A percentile compares a stretch with the other conserved stretches of the same genome.
phyloP scores from a whole-genome alignment of 2,113 vertebrate genomes.

The Anthoscopus minutus region DNA sequence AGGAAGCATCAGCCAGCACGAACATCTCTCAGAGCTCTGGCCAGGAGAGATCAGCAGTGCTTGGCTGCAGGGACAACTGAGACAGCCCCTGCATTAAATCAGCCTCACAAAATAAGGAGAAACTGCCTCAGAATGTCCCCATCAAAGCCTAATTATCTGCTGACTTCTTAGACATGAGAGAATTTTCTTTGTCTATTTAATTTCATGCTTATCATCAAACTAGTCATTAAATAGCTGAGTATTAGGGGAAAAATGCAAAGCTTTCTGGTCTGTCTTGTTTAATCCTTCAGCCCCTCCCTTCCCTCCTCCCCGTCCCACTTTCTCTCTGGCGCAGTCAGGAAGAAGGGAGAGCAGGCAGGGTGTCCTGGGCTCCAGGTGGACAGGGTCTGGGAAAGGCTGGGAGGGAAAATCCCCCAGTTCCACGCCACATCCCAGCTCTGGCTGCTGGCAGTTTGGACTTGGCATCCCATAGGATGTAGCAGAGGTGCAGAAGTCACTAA shows the following conservation, averaged over 20 bases:
- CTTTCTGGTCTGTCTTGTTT: constrained; percentile 55
- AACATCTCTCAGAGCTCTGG: not conserved
- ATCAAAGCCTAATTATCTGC: constrained; percentile 39
- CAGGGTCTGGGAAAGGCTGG: not conserved
- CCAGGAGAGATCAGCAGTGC: not conserved
- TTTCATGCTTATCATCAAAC: constrained; percentile 68
- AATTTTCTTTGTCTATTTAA: constrained; percentile 64
- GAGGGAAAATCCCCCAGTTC: not conserved
- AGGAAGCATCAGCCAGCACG: not conserved
- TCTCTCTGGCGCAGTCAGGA: not conserved
- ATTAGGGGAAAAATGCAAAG: constrained; percentile 47
- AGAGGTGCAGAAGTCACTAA: not conserved
- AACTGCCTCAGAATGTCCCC: constrained; percentile 20
- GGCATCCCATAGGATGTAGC: accelerated
- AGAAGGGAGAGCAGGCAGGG: not conserved
- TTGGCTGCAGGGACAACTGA: not conserved
- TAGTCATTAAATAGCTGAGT: constrained; percentile 52
- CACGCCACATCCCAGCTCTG: not conserved
- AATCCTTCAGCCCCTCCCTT: constrained; percentile 35
- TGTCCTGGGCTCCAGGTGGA: not conserved
- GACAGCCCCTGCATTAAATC: not conserved
- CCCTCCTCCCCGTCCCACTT: not conserved
- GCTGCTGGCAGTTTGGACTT: not conserved
- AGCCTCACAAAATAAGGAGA: not conserved
- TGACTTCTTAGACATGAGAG: constrained; percentile 41